A percentile compares a stretch with the other conserved stretches of the same genome.
These are phyloP conservation scores for Neocrepidodera transversa DNA, from an alignment of 2,888 invertebrate genomes.

Conservation along the genomic window DNA sequence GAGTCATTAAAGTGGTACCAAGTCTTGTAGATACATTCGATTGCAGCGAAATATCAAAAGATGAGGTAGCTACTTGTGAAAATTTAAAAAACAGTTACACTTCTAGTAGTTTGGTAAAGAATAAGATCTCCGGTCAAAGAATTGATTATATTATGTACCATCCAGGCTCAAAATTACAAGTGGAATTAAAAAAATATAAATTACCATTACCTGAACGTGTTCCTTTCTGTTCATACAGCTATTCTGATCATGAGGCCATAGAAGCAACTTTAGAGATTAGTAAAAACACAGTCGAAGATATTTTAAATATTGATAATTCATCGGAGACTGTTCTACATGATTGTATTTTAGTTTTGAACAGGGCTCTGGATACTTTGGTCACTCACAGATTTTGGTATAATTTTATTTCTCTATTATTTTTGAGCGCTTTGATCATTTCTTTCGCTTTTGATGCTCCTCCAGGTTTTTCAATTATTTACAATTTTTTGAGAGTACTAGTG, in stretches of 20 bases:
- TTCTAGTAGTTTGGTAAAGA: slow-evolving; percentile 61
- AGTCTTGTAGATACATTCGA: slow-evolving; percentile 64
- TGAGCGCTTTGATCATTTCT: slow-evolving; percentile 61
- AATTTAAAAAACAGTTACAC: slow-evolving; percentile 85
- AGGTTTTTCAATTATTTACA: slow-evolving; percentile 61
- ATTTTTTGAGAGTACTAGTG: slow-evolving; percentile 68
- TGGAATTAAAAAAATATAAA: slow-evolving; percentile 65
- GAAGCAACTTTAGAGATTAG: slow-evolving; percentile 63
- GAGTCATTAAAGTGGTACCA: slow-evolving; percentile 66
- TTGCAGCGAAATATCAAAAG: slow-evolving; percentile 49
- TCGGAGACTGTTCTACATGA: slow-evolving; percentile 62
- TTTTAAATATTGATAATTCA: slow-evolving; percentile 36
- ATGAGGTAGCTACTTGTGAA: slow-evolving; percentile 75
- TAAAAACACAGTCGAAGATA: slow-evolving; percentile 44
- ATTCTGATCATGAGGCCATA: slow-evolving; percentile 91
- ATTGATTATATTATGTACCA: slow-evolving; percentile 91
- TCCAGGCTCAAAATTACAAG: slow-evolving; percentile 53
- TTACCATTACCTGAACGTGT: slow-evolving; percentile 78
- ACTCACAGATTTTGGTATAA: slow-evolving; percentile 65
- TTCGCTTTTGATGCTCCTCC: slow-evolving; percentile 61
- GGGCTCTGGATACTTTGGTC: slow-evolving; percentile 63
- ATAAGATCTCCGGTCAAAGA: slow-evolving; percentile 78
- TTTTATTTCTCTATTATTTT: slow-evolving; percentile 62
- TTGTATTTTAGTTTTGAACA: slow-evolving; percentile 67
- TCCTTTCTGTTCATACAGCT: slow-evolving; percentile 76